Evolutionary conservation across 2,113 vertebrate species (phyloP), one percentile per base, ranked within the genome.

Genomic region (Cynocephalus volans): DNA sequence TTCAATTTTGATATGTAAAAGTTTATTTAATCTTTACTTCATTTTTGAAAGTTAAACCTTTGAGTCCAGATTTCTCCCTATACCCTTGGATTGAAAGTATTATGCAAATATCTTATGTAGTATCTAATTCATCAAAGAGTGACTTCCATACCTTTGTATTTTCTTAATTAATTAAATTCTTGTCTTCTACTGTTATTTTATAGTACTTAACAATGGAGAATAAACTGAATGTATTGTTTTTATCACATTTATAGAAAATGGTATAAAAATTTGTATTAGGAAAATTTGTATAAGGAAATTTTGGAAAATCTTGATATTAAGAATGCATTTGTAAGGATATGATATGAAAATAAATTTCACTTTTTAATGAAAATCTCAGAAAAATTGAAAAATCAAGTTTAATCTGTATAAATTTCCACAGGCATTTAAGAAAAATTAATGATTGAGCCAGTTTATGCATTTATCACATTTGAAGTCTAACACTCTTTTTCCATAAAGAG

Each of bases 21-120:
- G 48, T 4, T 81, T 56, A 76, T n/a, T 91, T 88, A 64, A 67
- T 79, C 17, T 82, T 95, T 72, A 18, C 41, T 90, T 89, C 69
- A 17, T 54, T 96, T 88, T 92, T 95, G 41, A 95, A 96, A 97
- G 88, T 79, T 88, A 93, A 95, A n/a, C 3, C 24, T 70, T 75
- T 77, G 33, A 72, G 45, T 58, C 24, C 21, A 58, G 36, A 67
- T 76, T 89, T 95, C n/a, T 76, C 62, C 81, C 54, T 93, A 13
- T 1, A 58, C 8, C 48, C 45, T 73, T 92, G 21, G 18, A 88
- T 72, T 67, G 5, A 96, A 94, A n/a, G 23, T 3, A 54, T 79
- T 79, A 64, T 84, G 33, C 64, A 93, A 93, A 92, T 89, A 89
- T 73, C 23, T 82, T 76, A 67, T 52, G 17, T 15, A 56, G 11